Base-by-base conservation (phyloP, 2,113 vertebrate species). In the Cyphomyrus plagiostoma region DNA sequence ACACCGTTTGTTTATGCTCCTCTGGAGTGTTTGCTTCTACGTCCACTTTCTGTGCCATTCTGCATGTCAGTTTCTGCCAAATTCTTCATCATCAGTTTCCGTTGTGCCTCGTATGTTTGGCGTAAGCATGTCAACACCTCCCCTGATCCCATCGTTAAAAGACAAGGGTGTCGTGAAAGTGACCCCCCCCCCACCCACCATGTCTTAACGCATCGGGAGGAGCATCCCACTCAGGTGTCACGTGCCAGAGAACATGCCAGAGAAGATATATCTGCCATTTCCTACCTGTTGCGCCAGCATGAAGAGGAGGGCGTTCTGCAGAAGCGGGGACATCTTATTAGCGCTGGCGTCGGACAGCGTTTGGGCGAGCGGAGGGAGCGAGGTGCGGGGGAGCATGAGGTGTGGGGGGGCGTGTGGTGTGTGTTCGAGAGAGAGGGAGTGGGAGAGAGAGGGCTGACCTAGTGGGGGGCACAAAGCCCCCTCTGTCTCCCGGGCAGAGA, bases 401-500 rank as follows among this genome's bases (percentile, higher is more conserved):
- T 90, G 35, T 91, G 88, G 91, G 85, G 90, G 89, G 92, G 92
- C 92, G 82, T 92, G 91, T 45, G 88, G 58, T 92, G 89, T 92
- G 87, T 70, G 62, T 13, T 30, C 3, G 90, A 74, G 91, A 39
- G 74, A 90, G 90, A 70, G 89, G 58, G 91, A 52, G 91, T 50
- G 50, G n/a, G 91, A 92, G 89, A 89, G 93, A 94, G 91, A 93
- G 93, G 93, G 90, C 91, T 94, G 94, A 93, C 94, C 93, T 94
- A 17, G 30, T 88, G 92, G 93, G 90, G 91, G 74, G 89, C 95
- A 99, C 98, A 98, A 98, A 98, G 97, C 95, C 91, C 92, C 92
- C 96, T 98, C 96, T 98, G 97, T 98, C 94, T 97, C 92, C 94
- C 93, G 93, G 94, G 93, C 94, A 94, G 96, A 94, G 94, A 95